Evolutionary conservation across 2,888 invertebrate species (phyloP).

Genomic region (Allolobophora icterica): DNA sequence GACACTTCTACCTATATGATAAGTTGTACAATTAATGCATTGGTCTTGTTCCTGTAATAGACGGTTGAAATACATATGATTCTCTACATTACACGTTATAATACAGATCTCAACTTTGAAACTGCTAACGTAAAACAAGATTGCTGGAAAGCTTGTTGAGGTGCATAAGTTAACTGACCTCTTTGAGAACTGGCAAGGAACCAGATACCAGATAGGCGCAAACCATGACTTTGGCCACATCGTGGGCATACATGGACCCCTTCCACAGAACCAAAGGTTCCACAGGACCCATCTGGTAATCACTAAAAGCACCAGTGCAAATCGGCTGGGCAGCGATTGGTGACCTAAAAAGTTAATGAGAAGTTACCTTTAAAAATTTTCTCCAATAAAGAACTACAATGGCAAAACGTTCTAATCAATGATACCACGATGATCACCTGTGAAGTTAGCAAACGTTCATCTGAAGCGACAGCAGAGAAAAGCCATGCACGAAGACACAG

Average conservation of each 20-base stretch:
- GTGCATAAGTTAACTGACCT: constrained; percentile 20
- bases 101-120: not conserved
- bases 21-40: no score
- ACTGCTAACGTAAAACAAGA: not conserved
- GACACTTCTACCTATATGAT: no score
- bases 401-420: not conserved
- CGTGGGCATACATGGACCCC: constrained; percentile 87
- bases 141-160: not conserved
- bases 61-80: not conserved
- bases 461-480: no score
- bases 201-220: constrained; percentile 79
- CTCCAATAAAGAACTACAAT: not conserved
- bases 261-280: constrained; percentile 73
- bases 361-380: not conserved
- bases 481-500: no score
- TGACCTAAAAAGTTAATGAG: not conserved
- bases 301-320: constrained; percentile 67
- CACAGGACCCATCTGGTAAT: not conserved
- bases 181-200: constrained; percentile 43
- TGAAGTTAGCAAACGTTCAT: no score
- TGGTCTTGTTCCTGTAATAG: not conserved
- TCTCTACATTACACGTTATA: not conserved
- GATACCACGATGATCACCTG: not conserved
- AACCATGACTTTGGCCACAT: constrained; percentile 85
- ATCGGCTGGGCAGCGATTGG: not conserved